phyloP scores from a whole-genome alignment of 2,888 invertebrate species.

The Eucera pruinosa region DNA sequence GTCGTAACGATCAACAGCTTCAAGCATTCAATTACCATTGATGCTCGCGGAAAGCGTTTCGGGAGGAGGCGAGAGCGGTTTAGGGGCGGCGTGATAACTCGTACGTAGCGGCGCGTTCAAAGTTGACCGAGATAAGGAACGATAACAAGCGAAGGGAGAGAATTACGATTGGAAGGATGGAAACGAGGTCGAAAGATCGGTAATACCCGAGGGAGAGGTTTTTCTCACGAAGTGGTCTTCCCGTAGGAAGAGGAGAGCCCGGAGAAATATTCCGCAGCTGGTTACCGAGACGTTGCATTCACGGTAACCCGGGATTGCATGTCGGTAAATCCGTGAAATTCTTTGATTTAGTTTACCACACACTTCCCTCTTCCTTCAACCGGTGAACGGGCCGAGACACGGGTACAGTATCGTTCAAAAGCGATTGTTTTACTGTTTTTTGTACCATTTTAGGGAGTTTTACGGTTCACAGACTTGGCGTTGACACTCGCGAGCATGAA shows the following conservation, averaged over 20 bases:
- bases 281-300: slow-evolving; percentile 62
- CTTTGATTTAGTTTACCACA: slow-evolving; percentile 75
- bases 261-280: slow-evolving; percentile 68
- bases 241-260: slow-evolving; percentile 50
- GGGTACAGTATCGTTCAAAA: too few relatives aligned
- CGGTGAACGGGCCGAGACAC: slow-evolving; percentile 3
- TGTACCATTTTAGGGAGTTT: too few relatives aligned
- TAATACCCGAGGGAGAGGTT: slow-evolving; percentile 70
- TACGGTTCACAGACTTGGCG: too few relatives aligned
- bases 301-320: slow-evolving; percentile 71
- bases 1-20: neutral
- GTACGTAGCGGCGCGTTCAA: slow-evolving; percentile 64
- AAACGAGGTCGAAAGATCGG: slow-evolving; percentile 72
- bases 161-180: slow-evolving; percentile 67
- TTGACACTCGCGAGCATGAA: too few relatives aligned
- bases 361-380: slow-evolving; percentile 25
- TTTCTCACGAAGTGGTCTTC: slow-evolving; percentile 66
- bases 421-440: too few relatives aligned
- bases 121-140: slow-evolving; percentile 72
- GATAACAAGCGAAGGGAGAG: slow-evolving; percentile 68
- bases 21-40: slow-evolving; percentile 35
- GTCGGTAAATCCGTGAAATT: slow-evolving; percentile 75
- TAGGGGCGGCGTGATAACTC: slow-evolving; percentile 63
- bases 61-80: slow-evolving; percentile 44
- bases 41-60: slow-evolving; percentile 19